Percentiles rank a stretch among this genome's conserved stretches.
phyloP scores from a whole-genome alignment of 2,113 vertebrate genomes.

The Crotalus horridus region DNA sequence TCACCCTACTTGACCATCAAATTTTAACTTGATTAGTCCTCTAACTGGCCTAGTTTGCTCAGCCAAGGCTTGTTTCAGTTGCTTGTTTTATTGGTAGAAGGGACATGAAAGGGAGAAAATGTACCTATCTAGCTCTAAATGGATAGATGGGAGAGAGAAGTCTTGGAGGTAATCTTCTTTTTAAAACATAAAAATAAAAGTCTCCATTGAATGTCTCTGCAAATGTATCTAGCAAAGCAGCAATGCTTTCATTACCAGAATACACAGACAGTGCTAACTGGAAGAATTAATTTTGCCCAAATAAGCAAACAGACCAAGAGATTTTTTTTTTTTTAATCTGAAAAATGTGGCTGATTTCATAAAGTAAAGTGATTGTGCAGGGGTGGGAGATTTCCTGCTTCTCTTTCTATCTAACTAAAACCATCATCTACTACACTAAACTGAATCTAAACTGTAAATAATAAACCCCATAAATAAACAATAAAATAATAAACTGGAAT shows the following conservation, averaged over 20 bases:
- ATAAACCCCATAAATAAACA: not conserved
- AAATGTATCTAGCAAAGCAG: not conserved
- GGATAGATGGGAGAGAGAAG: not conserved
- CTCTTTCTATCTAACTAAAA: not conserved
- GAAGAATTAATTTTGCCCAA: not conserved
- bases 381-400: not conserved
- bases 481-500: not conserved
- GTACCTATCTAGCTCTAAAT: not conserved
- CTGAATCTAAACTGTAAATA: not conserved
- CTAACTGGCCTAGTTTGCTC: not conserved
- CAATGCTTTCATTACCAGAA: not conserved
- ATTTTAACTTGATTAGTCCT: not conserved
- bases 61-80: not conserved
- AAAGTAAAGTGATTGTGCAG: not conserved
- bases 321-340: not conserved
- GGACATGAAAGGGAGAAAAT: not conserved
- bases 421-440: not conserved
- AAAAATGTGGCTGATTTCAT: not conserved
- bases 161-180: not conserved
- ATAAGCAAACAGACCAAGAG: not conserved
- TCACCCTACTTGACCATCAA: not conserved
- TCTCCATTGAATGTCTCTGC: not conserved
- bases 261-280: not conserved
- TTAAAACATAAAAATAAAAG: not conserved
- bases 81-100: not conserved